These are phyloP conservation scores for Epizoanthus ramosus DNA, from an alignment of 92 coral and sea anemone genomes.

Conservation along the genomic window DNA sequence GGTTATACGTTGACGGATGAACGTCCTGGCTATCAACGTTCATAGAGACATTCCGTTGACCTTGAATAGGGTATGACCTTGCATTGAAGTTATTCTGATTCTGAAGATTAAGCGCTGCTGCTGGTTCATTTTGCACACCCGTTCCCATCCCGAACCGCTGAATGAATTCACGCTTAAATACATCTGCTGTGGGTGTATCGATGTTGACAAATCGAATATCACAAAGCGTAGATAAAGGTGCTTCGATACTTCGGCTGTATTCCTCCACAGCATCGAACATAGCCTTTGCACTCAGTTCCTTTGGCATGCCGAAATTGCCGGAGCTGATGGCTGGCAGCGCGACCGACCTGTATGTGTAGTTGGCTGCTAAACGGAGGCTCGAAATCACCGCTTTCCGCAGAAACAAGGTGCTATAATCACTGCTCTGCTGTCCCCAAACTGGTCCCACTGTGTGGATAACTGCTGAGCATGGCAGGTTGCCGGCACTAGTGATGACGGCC, in stretches of 20 bases:
- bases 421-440: conserved; percentile 52
- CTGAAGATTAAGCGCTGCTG: not conserved
- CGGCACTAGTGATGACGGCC: conserved; percentile 55
- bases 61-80: not conserved
- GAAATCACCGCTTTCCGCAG: conserved; percentile 49
- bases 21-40: not conserved
- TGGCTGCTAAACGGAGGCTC: conserved; percentile 58
- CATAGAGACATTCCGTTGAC: not conserved
- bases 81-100: not conserved
- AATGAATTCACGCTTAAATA: conserved; percentile 64
- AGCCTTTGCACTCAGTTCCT: conserved; percentile 65
- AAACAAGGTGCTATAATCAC: conserved; percentile 10
- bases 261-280: conserved; percentile 72
- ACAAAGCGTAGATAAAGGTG: not conserved
- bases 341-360: conserved; percentile 46
- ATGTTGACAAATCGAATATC: conserved; percentile 78
- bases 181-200: conserved; percentile 59
- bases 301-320: conserved; percentile 59
- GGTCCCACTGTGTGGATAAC: conserved; percentile 83
- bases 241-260: conserved; percentile 22
- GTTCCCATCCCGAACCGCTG: conserved; percentile 46
- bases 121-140: not conserved
- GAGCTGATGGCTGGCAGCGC: conserved; percentile 92
- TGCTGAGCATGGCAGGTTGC: conserved; percentile 64
- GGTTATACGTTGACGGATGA: not conserved